Conservation (phyloP, 2,113 vertebrate species). For the Halichoeres trimaculatus region DNA sequence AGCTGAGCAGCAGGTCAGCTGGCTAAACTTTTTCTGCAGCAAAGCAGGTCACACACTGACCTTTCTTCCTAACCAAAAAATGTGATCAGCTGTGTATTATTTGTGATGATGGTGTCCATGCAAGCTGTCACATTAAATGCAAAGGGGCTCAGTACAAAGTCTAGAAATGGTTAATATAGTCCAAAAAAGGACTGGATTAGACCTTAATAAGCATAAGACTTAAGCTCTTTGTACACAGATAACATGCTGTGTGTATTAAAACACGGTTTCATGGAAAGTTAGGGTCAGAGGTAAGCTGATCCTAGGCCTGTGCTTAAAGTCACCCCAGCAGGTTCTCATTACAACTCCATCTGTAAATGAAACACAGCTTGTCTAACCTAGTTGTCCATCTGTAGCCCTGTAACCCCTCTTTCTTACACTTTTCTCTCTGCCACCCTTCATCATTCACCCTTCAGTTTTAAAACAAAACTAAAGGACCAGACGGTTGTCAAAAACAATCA, state of each 20-base stretch:
- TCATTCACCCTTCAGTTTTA: constrained; percentile 39
- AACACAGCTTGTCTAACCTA: constrained; percentile 75
- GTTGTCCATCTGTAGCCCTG: constrained; percentile 60
- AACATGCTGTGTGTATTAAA: constrained; percentile 31
- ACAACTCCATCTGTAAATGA: constrained; percentile 84
- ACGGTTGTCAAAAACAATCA: constrained; percentile 68
- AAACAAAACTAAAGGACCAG: constrained; percentile 43
- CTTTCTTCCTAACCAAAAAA: constrained; percentile 7
- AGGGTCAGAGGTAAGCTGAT: constrained; percentile 68
- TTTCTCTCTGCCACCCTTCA: constrained; percentile 2
- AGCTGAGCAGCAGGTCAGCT: constrained; percentile 33
- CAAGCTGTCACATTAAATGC: not conserved
- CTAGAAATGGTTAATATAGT: not conserved
- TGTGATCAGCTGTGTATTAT: constrained; percentile 30
- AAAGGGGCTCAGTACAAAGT: not conserved
- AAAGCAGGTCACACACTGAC: constrained; percentile 35
- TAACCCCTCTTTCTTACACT: constrained; percentile 39
- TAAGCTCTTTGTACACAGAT: constrained; percentile 21
- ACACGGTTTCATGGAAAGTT: constrained; percentile 50
- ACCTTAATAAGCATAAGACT: not conserved
- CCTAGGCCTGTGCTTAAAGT: constrained; percentile 51
- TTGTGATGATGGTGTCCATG: not conserved
- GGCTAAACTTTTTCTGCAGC: constrained; percentile 32
- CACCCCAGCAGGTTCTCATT: constrained; percentile 84
- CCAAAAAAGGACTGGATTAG: not conserved